Base-by-base conservation (phyloP, 1,140 invertebrate genomes). In the Steinernema khuongi region DNA sequence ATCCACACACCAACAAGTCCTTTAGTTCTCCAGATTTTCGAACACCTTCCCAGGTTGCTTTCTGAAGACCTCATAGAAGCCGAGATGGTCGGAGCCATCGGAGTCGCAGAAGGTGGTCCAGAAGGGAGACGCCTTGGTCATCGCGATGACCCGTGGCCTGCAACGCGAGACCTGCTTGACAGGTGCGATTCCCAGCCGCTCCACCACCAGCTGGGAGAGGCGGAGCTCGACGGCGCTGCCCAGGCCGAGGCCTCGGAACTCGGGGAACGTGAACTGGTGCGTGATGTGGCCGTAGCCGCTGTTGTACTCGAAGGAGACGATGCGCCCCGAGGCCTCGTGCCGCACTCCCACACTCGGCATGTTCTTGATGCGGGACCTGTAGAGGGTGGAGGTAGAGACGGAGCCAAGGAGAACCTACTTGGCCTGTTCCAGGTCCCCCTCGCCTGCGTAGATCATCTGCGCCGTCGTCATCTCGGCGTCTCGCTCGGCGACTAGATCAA, bases 221-320 rank as follows among this genome's bases (percentile, higher is more conserved):
- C 50, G 7, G 14, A 7, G 50, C 50, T 60, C 50, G 14, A 60
- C 50, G 26, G 22, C 11, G 22, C 7, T 7, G 11, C 50, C 50
- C 2, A 60, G 22, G 7, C 50, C 50, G 11, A 60, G 7, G 22
- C 50, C 50, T 7, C 50, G 50, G 19, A 60, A 60, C 2, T 60
- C 19, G 22, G 50, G 50, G 22, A 60, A 60, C 50, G 50, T 60
- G 50, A n/a, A 60, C 7, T 14, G 50, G 50, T 60, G 7, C 14
- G 50, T 60, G 50, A 60, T 60, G 50, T 60, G 50, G 19, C 50
- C 50, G 22, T 17, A 60, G 7, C 50, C 50, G 50, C 50, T 60
- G 22, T 26, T 17, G 22, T 60, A 60, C 26, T 60, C 50, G 19
- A 60, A 60, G 50, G 50, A 60, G 50, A 60, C 22, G 19, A 60